Evolutionary conservation across 2,797 vertebrate genomes (phyloP), one percentile per base, ranked within the genome.

Genomic region (Anisognathus igniventris): DNA sequence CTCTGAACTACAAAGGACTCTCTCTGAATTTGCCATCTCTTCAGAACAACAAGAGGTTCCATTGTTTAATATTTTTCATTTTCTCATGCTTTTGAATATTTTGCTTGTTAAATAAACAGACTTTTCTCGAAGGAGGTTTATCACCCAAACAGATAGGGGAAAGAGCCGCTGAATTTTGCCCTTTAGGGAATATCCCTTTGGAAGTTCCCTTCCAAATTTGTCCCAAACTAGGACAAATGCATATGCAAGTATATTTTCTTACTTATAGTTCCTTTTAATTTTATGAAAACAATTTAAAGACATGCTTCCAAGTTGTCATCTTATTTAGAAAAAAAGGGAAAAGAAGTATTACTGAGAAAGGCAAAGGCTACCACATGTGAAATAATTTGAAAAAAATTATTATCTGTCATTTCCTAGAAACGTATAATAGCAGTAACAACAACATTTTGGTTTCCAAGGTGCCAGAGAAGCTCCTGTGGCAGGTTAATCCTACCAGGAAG

Each of bases 401-500:
- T 85, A 67, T 13, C n/a, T 5, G 4, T 17, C 7, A 47, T 80
- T 90, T 90, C 80, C 78, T 37, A 60, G 47, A 86, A 86, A 86
- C 44, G 42, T 39, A 4, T 7, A 82, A 78, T 20, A 70, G 28
- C 20, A 93, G 24, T 51, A 83, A 67, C 22, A 83, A 57, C 57
- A 86, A 68, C 71, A 89, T 30, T 86, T 51, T 51, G 27, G 28
- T 96, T 89, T 75, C 91, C 60, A 94, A n/a, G 74, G 91, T 76
- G 62, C 33, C 31, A 65, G 56, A 60, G 70, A 79, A 80, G 45
- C 42, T 84, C 45, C 53, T 42, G 56, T 82, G 37, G 20, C 57
- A 64, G 57, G 33, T 66, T 89, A 93, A 79, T 84, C 64, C 77
- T 82, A 68, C 37, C 48, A 82, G 80, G 66, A 93, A 91, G 80